Base-by-base conservation (phyloP, 2,888 invertebrate genomes). In the Yponomeuta cagnagella region DNA sequence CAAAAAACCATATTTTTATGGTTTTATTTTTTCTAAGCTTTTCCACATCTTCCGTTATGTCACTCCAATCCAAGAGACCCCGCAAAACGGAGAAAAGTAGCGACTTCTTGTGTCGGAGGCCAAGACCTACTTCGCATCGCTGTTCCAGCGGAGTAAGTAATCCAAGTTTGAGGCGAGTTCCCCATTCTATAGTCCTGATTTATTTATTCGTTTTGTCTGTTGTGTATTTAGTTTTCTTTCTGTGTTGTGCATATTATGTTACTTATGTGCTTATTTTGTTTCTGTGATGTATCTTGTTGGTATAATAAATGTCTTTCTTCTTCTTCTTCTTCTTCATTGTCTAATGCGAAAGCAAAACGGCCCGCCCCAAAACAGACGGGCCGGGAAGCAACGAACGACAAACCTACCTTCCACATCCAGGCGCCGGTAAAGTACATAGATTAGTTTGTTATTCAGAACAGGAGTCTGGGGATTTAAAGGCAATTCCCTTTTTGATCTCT, bases 401-500 rank as follows among this genome's bases (percentile, higher is more conserved):
- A 58, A 58, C 52, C 52, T 58, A 12, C 12, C 52, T n/a, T 48
- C 69, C 33, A 37, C n/a, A 31, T 63, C 48, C 69, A 31, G 31
- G 58, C 33, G 8, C 63, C 37, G 31, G 52, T 33, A 69, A 72
- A 68, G 74, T 73, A 78, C 83, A 84, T 82, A 86, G 87, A 88
- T 89, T 85, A 84, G 83, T 87, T 88, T 87, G 85, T 86, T 88
- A 90, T 90, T 88, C 90, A 80, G 83, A 80, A 83, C 88, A 85
- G 85, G 86, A 77, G 77, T 77, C 73, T 71, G 77, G 79, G 88
- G 89, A 89, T 89, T 90, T 87, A 83, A 83, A 83, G 86, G 80
- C 89, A 88, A 89, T 90, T 89, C 88, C 86, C 86, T 86, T 89
- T 88, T 87, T 89, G 90, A 90, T 89, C 89, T 89, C 85, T 87